These are phyloP conservation scores for Peromyscus aztecus DNA, from an alignment of 2,797 vertebrate species.

Conservation along the genomic window DNA sequence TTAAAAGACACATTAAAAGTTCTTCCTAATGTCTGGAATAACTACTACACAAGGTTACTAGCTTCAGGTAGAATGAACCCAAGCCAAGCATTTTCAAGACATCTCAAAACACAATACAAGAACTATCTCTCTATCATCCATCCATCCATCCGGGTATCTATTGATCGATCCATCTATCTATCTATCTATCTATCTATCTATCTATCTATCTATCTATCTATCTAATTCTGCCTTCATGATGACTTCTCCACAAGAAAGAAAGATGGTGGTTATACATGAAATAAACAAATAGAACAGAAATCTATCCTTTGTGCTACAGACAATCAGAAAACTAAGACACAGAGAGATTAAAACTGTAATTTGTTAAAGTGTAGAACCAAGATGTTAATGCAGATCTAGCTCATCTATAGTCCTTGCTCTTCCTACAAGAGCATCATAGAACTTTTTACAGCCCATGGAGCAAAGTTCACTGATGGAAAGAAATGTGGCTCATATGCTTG, in stretches of 20 bases:
- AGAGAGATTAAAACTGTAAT: neutral
- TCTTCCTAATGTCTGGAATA: neutral
- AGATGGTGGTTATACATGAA: neutral
- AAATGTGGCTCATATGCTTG: neutral
- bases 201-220: neutral
- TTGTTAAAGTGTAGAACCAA: neutral
- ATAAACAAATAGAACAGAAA: neutral
- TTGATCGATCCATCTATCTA: neutral
- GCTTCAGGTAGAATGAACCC: neutral
- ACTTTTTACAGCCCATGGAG: neutral
- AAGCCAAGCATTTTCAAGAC: neutral
- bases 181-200: neutral
- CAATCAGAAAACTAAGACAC: neutral
- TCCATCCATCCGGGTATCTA: neutral
- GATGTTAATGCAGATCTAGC: neutral
- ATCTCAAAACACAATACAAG: neutral
- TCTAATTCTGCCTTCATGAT: neutral
- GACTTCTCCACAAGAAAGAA: neutral
- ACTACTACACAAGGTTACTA: neutral
- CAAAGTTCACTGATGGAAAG: neutral
- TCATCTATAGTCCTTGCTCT: neutral
- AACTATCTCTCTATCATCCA: neutral
- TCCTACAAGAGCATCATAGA: neutral
- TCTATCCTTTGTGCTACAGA: neutral
- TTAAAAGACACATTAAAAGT: neutral